Conservation (phyloP, 1,140 invertebrate genomes). For the Drosophila burlai region DNA sequence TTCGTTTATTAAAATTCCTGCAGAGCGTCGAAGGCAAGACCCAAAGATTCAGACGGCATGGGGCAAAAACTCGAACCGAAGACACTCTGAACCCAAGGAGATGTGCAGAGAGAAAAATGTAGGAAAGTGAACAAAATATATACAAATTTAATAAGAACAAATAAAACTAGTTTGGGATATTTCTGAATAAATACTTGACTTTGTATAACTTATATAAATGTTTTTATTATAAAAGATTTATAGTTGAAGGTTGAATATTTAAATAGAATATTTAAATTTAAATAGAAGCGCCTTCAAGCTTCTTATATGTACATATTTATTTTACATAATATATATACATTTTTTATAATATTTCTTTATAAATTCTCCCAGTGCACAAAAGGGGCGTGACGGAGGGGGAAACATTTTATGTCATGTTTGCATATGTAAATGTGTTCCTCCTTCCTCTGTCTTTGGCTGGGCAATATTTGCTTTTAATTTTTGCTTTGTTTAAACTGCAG, state of each 20-base stretch:
- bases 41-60: constrained; percentile 37
- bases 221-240: too few relatives aligned
- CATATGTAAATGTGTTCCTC: constrained; percentile 76
- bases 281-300: too few relatives aligned
- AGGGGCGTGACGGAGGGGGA: constrained; percentile 15
- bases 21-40: constrained; percentile 64
- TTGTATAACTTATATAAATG: too few relatives aligned
- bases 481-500: constrained; percentile 84
- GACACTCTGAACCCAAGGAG: constrained; percentile 30
- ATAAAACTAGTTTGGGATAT: neutral
- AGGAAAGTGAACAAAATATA: too few relatives aligned
- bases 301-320: too few relatives aligned
- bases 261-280: too few relatives aligned
- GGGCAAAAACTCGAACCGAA: constrained; percentile 27
- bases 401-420: constrained; percentile 81
- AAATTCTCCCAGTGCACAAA: neutral
- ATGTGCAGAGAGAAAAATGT: constrained; percentile 10
- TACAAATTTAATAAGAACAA: neutral
- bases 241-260: too few relatives aligned
- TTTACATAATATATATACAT: neutral
- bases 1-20: constrained; percentile 84
- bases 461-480: constrained; percentile 83
- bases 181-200: neutral
- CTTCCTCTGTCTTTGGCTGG: constrained; percentile 37
- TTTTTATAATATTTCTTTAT: neutral